A percentile compares a stretch with the other conserved stretches of the same genome.
These are phyloP conservation scores for Hiodon alosoides DNA, from an alignment of 2,113 vertebrate genomes.

Conservation along the genomic window DNA sequence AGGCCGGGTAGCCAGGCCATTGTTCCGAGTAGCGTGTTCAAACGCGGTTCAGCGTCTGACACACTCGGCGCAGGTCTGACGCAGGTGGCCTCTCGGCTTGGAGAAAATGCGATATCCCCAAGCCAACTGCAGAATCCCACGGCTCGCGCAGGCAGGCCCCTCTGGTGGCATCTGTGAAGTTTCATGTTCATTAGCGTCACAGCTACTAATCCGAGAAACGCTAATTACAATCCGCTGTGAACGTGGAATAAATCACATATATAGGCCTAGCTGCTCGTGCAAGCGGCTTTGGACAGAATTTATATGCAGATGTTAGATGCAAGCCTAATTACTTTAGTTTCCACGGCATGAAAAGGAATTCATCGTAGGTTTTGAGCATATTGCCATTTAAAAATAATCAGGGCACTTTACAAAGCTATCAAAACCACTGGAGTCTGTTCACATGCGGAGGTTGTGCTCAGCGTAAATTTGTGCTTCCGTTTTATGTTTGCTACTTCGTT, in stretches of 20 bases:
- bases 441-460: too few relatives aligned
- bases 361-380: background rate
- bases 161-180: too few relatives aligned
- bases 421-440: too few relatives aligned
- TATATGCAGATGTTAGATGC: background rate
- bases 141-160: too few relatives aligned
- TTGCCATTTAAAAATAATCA: background rate
- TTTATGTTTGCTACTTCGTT: background rate
- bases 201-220: conserved; percentile 1
- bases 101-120: too few relatives aligned
- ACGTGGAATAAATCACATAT: background rate
- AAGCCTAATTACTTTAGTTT: background rate
- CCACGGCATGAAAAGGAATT: background rate
- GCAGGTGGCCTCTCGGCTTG: too few relatives aligned
- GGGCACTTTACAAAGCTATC: background rate
- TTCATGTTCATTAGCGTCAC: background rate
- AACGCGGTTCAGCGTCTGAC: too few relatives aligned
- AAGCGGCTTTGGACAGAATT: background rate
- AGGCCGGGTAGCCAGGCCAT: too few relatives aligned
- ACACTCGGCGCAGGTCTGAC: too few relatives aligned
- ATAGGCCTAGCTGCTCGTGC: background rate
- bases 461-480: background rate
- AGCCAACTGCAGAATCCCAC: too few relatives aligned
- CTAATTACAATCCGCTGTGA: background rate
- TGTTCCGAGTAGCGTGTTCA: too few relatives aligned